Conservation (phyloP, 2,113 vertebrate genomes). For the Actenoides lindsayi region DNA sequence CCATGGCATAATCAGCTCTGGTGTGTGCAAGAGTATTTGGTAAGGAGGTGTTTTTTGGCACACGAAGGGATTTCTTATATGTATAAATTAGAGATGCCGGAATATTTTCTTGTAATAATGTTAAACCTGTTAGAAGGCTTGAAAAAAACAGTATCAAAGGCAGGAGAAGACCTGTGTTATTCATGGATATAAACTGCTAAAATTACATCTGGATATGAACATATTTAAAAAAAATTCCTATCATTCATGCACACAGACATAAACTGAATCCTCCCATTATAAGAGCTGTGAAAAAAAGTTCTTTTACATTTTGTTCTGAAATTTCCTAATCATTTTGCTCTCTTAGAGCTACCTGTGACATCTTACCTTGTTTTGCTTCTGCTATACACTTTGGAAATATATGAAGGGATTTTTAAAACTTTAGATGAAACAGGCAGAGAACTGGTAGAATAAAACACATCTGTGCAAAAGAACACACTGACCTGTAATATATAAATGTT, state of each 20-base stretch:
- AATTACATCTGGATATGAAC: not conserved
- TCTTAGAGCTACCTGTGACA: not conserved
- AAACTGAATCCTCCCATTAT: not conserved
- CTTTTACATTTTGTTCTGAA: not conserved
- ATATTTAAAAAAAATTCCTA: not conserved
- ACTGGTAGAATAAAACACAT: not conserved
- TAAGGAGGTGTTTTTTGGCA: accelerated
- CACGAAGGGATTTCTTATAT: not conserved
- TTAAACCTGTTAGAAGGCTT: not conserved
- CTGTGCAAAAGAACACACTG: not conserved
- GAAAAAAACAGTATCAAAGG: not conserved
- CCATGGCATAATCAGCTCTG: not conserved
- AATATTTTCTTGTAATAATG: not conserved
- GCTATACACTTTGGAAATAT: not conserved
- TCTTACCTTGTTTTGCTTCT: not conserved
- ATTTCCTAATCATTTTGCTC: not conserved
- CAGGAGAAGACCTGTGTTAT: not conserved
- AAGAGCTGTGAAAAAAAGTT: not conserved
- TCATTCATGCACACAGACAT: not conserved
- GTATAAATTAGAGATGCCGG: not conserved
- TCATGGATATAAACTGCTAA: not conserved
- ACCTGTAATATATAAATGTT: not conserved
- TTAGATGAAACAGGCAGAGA: not conserved
- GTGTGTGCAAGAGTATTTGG: not conserved
- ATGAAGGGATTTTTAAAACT: not conserved